Conservation (phyloP, 64 coral and sea anemone species). For the Dendronephthya gigantea region DNA sequence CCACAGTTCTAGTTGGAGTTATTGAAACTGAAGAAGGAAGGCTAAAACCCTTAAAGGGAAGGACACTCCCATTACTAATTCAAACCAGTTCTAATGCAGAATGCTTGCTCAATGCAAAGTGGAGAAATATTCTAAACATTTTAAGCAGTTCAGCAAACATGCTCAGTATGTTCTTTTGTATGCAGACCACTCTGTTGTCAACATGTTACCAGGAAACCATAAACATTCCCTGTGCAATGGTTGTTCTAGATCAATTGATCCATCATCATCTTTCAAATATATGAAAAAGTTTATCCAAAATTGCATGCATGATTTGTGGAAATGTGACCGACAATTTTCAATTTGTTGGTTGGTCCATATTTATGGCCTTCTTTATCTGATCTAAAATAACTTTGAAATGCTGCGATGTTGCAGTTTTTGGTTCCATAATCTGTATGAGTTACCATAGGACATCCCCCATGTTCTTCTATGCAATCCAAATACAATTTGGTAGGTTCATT, state of each 20-base stretch:
- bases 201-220: no score
- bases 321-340: not conserved
- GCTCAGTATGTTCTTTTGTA: no score
- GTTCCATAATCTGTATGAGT: conserved; percentile 5
- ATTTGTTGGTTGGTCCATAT: not conserved
- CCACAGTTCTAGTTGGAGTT: no score
- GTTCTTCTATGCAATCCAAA: conserved; percentile 8
- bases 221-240: not conserved
- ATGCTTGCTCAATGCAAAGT: no score
- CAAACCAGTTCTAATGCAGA: no score
- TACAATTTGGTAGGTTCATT: not conserved
- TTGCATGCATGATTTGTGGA: not conserved
- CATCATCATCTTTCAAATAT: not conserved
- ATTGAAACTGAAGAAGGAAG: no score
- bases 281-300: conserved; percentile 6
- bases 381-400: conserved; percentile 16
- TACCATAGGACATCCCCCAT: not conserved
- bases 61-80: no score
- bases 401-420: conserved; percentile 6
- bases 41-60: no score
- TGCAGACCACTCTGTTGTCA: no score
- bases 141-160: no score
- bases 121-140: no score
- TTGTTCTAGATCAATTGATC: not conserved
- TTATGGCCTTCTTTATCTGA: not conserved